Conservation (phyloP, 2,888 invertebrate genomes). For the Lordiphosa andalusiaca region DNA sequence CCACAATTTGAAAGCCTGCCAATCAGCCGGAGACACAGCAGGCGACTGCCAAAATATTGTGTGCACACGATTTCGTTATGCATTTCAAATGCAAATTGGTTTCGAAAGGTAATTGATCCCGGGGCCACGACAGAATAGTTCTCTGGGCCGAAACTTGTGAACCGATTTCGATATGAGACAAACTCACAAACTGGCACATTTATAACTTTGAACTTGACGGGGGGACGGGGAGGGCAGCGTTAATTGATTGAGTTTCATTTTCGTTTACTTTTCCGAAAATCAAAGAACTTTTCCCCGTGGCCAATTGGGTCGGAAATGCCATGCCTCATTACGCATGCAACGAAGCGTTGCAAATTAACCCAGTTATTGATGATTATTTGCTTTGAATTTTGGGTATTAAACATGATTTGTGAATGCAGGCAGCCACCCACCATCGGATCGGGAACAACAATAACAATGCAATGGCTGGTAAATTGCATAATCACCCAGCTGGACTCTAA, state of each 20-base stretch:
- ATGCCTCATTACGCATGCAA: constrained; percentile 70
- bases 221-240: constrained; percentile 45
- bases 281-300: constrained; percentile 17
- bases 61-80: constrained; percentile 71
- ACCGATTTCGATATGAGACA: constrained; percentile 57
- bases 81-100: constrained; percentile 74
- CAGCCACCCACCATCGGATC: constrained; percentile 20
- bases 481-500: constrained; percentile 44
- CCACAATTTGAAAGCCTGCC: constrained; percentile 68
- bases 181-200: constrained; percentile 62
- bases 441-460: constrained; percentile 15
- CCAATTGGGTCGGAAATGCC: constrained; percentile 59
- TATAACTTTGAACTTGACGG: constrained; percentile 76
- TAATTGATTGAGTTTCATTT: constrained; percentile 73
- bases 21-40: constrained; percentile 63
- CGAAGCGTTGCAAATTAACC: constrained; percentile 76
- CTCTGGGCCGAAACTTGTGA: constrained; percentile 31
- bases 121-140: constrained; percentile 57
- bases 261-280: constrained; percentile 37
- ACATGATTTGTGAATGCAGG: constrained; percentile 54
- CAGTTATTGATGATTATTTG: constrained; percentile 73
- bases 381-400: constrained; percentile 46
- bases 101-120: constrained; percentile 74
- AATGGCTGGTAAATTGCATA: constrained; percentile 62
- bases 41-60: constrained; percentile 69